Evolutionary conservation across 2,797 vertebrate species (phyloP).

Genomic region (Gymnocypris eckloni): DNA sequence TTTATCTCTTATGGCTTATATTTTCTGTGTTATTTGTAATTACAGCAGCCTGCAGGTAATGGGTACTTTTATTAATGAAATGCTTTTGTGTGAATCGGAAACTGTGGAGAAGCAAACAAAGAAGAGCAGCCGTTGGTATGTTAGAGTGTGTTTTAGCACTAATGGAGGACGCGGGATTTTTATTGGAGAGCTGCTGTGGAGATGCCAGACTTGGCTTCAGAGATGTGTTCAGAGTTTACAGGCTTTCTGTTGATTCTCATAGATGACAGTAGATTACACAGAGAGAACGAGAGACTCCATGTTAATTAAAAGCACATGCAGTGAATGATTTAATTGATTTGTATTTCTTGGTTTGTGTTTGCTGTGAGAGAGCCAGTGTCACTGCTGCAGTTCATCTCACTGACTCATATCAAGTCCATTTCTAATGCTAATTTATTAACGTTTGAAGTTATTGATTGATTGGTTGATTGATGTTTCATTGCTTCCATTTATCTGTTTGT

Average conservation of each 20-base stretch:
- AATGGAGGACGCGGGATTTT: constrained; percentile 30
- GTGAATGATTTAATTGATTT: constrained; percentile 1
- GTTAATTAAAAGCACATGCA: constrained; percentile 35
- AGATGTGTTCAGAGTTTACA: constrained; percentile 19
- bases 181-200: constrained; percentile 32
- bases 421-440: not conserved
- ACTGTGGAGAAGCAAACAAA: not conserved
- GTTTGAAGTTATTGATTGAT: not conserved
- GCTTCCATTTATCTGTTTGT: no score
- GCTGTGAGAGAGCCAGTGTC: not conserved
- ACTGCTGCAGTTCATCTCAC: not conserved
- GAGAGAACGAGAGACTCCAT: constrained; percentile 24
- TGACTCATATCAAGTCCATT: not conserved
- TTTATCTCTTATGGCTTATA: not conserved
- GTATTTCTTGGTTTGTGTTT: not conserved
- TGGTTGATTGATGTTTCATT: no score
- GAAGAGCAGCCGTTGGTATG: not conserved
- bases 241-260: constrained; percentile 34
- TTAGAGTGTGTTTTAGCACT: constrained; percentile 14
- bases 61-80: constrained; percentile 12
- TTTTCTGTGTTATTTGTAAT: constrained; percentile 1
- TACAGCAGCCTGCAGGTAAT: constrained; percentile 4
- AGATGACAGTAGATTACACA: constrained; percentile 29
- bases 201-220: constrained; percentile 28
- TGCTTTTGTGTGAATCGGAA: constrained; percentile 16